Evolutionary conservation across 1,140 invertebrate genomes (phyloP).

Genomic region (Rhagoletis pomonella): DNA sequence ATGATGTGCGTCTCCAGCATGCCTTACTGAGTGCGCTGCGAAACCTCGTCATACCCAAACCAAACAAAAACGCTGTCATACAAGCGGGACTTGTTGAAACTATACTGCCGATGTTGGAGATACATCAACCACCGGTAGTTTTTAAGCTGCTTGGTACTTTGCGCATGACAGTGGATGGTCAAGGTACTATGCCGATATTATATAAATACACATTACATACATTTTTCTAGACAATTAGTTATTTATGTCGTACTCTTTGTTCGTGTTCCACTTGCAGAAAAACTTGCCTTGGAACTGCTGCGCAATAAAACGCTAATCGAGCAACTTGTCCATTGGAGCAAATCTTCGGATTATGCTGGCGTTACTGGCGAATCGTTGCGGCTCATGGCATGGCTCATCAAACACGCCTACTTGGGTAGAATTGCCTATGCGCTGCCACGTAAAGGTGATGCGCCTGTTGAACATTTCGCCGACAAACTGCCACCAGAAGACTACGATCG

Average conservation of each 20-base stretch:
- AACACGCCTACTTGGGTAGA: conserved; percentile 78
- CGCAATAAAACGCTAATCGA: conserved; percentile 71
- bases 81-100: conserved; percentile 83
- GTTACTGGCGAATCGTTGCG: conserved; percentile 90
- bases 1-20: conserved; percentile 86
- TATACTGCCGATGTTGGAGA: conserved; percentile 82
- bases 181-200: conserved; percentile 74
- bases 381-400: conserved; percentile 87
- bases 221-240: neutral
- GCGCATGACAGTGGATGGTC: conserved; percentile 88
- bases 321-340: conserved; percentile 85
- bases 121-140: conserved; percentile 86
- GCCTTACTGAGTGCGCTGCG: conserved; percentile 87
- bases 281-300: conserved; percentile 68
- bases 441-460: conserved; percentile 69
- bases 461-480: conserved; percentile 64
- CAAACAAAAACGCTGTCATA: conserved; percentile 85
- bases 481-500: conserved; percentile 73
- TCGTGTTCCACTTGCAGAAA: conserved; percentile 60
- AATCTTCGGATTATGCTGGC: conserved; percentile 85
- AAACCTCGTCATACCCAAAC: conserved; percentile 87
- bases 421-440: conserved; percentile 70
- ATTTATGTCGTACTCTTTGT: neutral
- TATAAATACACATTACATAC: neutral
- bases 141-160: conserved; percentile 91